Conservation (phyloP, 2,888 invertebrate species). For the Opisthograptis luteolata region DNA sequence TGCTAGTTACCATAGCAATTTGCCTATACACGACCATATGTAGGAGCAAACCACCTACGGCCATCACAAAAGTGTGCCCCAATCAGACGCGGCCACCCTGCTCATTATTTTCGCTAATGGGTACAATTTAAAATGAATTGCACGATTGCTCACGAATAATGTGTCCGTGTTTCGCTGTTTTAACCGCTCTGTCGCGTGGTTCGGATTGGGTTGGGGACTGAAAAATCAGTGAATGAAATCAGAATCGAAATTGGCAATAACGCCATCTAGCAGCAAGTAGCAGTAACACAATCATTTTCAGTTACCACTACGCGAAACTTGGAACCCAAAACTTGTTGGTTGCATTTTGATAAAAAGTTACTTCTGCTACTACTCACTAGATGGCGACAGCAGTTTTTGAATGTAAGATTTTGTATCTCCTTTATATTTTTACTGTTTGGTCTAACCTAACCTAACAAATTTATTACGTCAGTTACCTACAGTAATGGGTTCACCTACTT, state of each 20-base stretch:
- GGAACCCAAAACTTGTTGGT: neutral
- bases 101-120: conserved; percentile 76
- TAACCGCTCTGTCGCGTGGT: conserved; percentile 9
- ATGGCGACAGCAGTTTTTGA: conserved; percentile 49
- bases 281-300: conserved; percentile 29
- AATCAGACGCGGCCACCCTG: conserved; percentile 52
- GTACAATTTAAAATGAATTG: conserved; percentile 78
- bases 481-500: no score
- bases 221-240: neutral
- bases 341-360: neutral
- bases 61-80: conserved; percentile 59
- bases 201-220: neutral
- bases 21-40: conserved; percentile 40
- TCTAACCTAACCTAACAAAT: no score
- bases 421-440: no score
- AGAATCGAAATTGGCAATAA: conserved; percentile 20
- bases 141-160: conserved; percentile 77
- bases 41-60: conserved; percentile 44
- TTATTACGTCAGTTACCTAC: no score
- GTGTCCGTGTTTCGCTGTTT: conserved; percentile 55
- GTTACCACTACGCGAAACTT: neutral
- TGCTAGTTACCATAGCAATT: conserved; percentile 46
- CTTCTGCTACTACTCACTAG: conserved; percentile 44
- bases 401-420: no score
- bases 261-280: conserved; percentile 60